phyloP scores from a whole-genome alignment of 2,888 invertebrate species.

The Rhamnusium bicolor region DNA sequence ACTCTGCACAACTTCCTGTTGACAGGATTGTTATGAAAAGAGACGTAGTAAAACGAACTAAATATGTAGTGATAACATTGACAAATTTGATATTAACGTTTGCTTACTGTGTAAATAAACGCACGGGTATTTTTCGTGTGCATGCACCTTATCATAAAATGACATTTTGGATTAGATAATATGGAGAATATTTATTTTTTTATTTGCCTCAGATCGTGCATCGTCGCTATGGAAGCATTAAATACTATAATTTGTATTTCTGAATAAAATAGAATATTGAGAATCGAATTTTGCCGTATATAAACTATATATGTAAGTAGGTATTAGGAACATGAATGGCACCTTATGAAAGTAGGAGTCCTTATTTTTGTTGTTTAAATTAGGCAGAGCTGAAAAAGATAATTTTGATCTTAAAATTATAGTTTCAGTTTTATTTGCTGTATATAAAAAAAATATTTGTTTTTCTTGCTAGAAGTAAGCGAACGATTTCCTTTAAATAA shows the following conservation, averaged over 20 bases:
- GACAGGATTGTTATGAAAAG: neutral
- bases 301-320: neutral
- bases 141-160: neutral
- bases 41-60: neutral
- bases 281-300: neutral
- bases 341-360: neutral
- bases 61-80: constrained; percentile 1
- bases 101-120: neutral
- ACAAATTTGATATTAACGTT: neutral
- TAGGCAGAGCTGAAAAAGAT: neutral
- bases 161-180: constrained; percentile 6
- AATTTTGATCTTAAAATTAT: no score
- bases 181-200: neutral
- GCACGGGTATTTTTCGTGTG: neutral
- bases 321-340: neutral
- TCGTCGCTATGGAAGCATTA: neutral
- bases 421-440: no score
- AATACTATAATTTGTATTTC: no score
- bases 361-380: no score
- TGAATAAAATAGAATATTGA: neutral
- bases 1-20: neutral
- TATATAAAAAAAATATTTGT: no score
- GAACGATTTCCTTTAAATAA: no score
- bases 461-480: no score
- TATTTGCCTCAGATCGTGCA: neutral